Evolutionary conservation across 2,113 vertebrate genomes (phyloP).

Genomic region (Phylloscopus trochiloides): DNA sequence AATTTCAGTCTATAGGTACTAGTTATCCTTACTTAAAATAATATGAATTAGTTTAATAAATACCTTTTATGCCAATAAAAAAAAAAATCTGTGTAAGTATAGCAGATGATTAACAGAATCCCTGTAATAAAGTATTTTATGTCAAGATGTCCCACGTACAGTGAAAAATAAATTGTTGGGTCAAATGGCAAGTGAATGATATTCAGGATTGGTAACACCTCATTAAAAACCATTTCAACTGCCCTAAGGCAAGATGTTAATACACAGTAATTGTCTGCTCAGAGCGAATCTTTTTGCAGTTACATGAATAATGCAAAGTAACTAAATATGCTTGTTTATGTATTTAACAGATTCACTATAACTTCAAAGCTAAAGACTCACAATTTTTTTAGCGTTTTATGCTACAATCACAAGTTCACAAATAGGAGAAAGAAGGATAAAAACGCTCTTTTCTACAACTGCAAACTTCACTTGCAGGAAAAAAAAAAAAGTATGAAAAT

Average conservation of each 20-base stretch:
- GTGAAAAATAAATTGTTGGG: slow-evolving; percentile 57
- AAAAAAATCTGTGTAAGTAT: neutral
- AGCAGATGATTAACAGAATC: slow-evolving; percentile 6
- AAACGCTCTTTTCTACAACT: neutral
- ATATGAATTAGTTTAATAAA: neutral
- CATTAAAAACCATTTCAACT: slow-evolving; percentile 64
- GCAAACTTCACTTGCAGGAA: neutral
- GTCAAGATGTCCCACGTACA: neutral
- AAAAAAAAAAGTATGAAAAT: neutral
- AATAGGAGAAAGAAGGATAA: neutral
- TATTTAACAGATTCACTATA: slow-evolving; percentile 39
- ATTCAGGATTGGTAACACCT: slow-evolving; percentile 64
- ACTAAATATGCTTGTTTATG: slow-evolving; percentile 49
- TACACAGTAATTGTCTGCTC: slow-evolving; percentile 64
- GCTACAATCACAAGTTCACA: neutral
- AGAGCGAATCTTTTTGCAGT: slow-evolving; percentile 42
- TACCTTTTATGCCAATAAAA: neutral
- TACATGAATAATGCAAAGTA: slow-evolving; percentile 64
- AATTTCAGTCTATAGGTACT: neutral
- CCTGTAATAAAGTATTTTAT: slow-evolving; percentile 6
- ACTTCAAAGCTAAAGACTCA: neutral
- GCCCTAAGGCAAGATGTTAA: slow-evolving; percentile 62
- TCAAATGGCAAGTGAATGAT: slow-evolving; percentile 61
- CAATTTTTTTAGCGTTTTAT: neutral
- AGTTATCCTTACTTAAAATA: neutral